These are phyloP conservation scores for Hydra vulgaris DNA, from an alignment of 30 jellyfish, hydroid and myxozoan species.

Conservation along the genomic window DNA sequence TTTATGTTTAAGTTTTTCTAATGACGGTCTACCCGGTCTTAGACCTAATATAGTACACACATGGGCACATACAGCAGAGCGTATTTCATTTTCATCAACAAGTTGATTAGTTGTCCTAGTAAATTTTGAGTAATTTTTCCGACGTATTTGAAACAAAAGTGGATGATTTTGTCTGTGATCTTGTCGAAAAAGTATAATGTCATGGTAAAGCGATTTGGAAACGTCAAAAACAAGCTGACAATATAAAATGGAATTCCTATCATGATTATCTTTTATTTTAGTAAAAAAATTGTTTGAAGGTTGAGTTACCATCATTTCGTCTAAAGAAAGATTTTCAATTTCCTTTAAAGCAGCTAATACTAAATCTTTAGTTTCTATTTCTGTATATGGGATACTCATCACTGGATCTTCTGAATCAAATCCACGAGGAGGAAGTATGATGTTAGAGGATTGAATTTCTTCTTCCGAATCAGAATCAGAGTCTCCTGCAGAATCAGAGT, in stretches of 20 bases:
- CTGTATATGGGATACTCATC: slow-evolving; percentile 52
- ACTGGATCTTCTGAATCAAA: slow-evolving; percentile 43
- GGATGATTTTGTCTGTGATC: slow-evolving; percentile 46
- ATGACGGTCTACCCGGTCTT: slow-evolving; percentile 75
- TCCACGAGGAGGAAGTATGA: slow-evolving; percentile 43
- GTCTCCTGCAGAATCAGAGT: slow-evolving; percentile 36
- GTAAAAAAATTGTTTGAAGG: slow-evolving; percentile 32
- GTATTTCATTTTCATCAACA: slow-evolving; percentile 38
- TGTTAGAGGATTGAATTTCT: slow-evolving; percentile 25
- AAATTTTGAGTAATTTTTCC: slow-evolving; percentile 73
- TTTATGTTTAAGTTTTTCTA: slow-evolving; percentile 59
- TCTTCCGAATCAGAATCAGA: slow-evolving; percentile 51
- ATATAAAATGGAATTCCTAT: slow-evolving; percentile 39
- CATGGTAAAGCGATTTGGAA: slow-evolving; percentile 54
- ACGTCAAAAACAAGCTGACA: slow-evolving; percentile 65
- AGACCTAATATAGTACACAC: slow-evolving; percentile 66
- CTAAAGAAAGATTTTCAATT: slow-evolving; percentile 5
- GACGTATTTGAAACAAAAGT: slow-evolving; percentile 57
- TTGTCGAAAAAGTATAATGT: slow-evolving; percentile 43
- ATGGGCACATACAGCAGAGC: slow-evolving; percentile 42
- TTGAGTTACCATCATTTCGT: slow-evolving; percentile 26
- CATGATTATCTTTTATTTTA: slow-evolving; percentile 31
- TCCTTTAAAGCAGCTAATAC: slow-evolving; percentile 55
- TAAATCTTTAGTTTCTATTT: slow-evolving; percentile 33
- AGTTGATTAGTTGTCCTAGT: slow-evolving; percentile 55